These are phyloP conservation scores for Tryphoninae sp. DNA, from an alignment of 2,888 invertebrate species.

Conservation along the genomic window DNA sequence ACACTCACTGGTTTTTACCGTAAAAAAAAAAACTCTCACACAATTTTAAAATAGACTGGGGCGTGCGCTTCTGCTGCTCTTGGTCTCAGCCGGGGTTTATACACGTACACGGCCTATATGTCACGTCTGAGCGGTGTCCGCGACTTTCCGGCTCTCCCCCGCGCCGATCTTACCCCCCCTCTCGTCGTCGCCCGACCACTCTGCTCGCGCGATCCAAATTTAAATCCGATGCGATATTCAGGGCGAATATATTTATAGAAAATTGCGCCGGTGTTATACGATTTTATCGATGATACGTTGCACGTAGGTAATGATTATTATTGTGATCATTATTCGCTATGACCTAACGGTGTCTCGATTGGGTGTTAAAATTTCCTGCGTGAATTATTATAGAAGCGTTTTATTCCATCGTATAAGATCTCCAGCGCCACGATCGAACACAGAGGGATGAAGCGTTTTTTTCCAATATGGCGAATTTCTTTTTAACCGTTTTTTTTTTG, in stretches of 20 bases:
- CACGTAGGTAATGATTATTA: not conserved
- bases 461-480: slow-evolving; percentile 15
- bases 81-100: slow-evolving; percentile 53
- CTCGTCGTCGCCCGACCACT: slow-evolving; percentile 12
- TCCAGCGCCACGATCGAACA: slow-evolving; percentile 8
- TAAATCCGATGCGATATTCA: slow-evolving; percentile 68
- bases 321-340: slow-evolving; percentile 36
- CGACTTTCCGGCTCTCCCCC: not conserved
- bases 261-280: slow-evolving; percentile 42
- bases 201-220: slow-evolving; percentile 66
- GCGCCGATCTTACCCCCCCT: slow-evolving; percentile 7
- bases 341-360: not conserved
- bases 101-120: slow-evolving; percentile 54
- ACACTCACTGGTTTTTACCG: slow-evolving; percentile 3
- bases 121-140: slow-evolving; percentile 40
- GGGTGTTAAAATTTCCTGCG: not conserved
- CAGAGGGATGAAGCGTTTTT: slow-evolving; percentile 22
- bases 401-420: not conserved
- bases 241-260: slow-evolving; percentile 60
- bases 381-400: not conserved
- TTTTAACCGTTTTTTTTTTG: not conserved
- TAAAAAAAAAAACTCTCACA: slow-evolving; percentile 39
- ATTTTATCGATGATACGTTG: slow-evolving; percentile 55
- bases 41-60: slow-evolving; percentile 68
- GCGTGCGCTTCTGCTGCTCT: slow-evolving; percentile 54